Base-by-base conservation (phyloP, 2,113 vertebrate species). In the Sinocyclocheilus maitianheensis region DNA sequence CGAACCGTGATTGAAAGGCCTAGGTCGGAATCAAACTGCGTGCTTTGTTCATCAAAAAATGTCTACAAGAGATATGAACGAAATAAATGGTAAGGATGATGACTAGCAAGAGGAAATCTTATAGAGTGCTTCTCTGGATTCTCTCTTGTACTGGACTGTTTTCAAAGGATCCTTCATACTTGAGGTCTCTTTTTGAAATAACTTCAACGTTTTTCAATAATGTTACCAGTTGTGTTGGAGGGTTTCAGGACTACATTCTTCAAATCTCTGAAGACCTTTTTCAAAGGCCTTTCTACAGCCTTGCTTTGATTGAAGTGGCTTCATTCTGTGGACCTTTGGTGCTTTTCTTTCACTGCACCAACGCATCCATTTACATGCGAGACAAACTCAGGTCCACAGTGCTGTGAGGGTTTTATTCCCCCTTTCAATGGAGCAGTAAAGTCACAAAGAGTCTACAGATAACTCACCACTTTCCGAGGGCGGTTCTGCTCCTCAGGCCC, bases 391-490 rank as follows among this genome's bases (percentile, higher is more conserved):
- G 72, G 5, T 53, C 13, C 22, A 20, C 22, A 20, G 30, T 34
- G 14, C 67, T 30, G 71, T 30, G 40, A 75, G 40, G 51, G 20
- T n/a, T 62, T 62, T 55, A 11, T 30, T 60, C 40, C 5, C 6
- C 16, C 20, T 62, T 16, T 65, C 30, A 71, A 18, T 24, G 77
- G 30, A 60, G 69, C 20, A 69, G 12, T 18, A 74, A 4, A 71
- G 30, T 40, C 34, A 67, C 30, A 46, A 16, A 55, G 53, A 26
- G 48, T 3, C 46, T 71, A 48, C 48, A 85, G 83, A 58, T 84
- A 86, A 92, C 97, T 96, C 93, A 99, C 97, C 91, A 95, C 93
- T 95, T 98, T 98, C 71, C 96, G 95, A 87, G 94, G 85, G 22
- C 94, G 94, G 85, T 96, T 95, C 46, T 89, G 43, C 43, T 43